Conservation (phyloP, 2,113 vertebrate genomes). For the Psilopsiagon aurifrons region DNA sequence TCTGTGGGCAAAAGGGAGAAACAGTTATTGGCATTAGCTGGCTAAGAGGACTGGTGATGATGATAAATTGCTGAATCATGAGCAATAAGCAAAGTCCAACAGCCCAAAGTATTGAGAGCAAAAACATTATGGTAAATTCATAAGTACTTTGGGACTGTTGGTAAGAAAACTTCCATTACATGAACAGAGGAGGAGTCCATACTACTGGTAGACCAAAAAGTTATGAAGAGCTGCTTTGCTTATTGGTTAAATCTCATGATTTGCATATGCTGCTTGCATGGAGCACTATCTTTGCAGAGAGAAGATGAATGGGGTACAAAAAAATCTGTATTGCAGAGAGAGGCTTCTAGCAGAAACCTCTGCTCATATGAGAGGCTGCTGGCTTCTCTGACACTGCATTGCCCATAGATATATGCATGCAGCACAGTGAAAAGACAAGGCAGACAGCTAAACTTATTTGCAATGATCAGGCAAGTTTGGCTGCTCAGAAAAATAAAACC, state of each 20-base stretch:
- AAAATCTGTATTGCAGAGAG: no score
- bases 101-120: neutral
- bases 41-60: neutral
- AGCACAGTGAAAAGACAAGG: neutral
- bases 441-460: no score
- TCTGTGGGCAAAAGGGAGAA: neutral
- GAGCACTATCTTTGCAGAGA: neutral
- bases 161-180: neutral
- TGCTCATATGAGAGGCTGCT: neutral
- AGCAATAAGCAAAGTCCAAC: no score
- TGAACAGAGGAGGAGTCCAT: neutral
- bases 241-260: no score
- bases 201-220: neutral
- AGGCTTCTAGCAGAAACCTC: neutral
- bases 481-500: neutral
- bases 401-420: neutral
- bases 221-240: no score
- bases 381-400: neutral
- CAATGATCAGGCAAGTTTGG: neutral
- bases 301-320: neutral
- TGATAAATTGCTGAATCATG: no score
- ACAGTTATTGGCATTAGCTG: accelerated
- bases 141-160: neutral
- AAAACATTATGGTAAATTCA: accelerated
- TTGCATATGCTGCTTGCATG: neutral